These are phyloP conservation scores for Leucosticte australis DNA, from an alignment of 2,113 vertebrate genomes.

Conservation along the genomic window DNA sequence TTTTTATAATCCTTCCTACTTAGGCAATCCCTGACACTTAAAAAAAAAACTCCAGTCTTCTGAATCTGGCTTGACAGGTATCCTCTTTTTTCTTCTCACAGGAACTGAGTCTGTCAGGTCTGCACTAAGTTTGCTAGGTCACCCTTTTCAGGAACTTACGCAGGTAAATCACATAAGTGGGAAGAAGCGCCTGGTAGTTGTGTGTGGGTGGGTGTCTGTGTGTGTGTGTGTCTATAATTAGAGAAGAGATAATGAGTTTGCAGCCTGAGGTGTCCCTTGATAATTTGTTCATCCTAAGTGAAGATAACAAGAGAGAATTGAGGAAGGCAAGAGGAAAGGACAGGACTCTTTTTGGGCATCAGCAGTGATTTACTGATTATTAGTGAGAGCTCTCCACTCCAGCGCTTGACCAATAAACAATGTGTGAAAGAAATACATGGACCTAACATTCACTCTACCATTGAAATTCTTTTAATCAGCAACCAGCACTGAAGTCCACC, in stretches of 20 bases:
- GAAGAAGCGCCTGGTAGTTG: not conserved
- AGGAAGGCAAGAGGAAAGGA: not conserved
- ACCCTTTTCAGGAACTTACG: not conserved
- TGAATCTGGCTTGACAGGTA: not conserved
- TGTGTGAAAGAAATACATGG: not conserved
- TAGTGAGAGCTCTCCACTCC: not conserved
- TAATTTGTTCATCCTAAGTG: not conserved
- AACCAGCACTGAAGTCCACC: not conserved
- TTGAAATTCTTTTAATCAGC: not conserved
- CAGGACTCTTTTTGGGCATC: not conserved
- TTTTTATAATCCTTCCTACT: not conserved
- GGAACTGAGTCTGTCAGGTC: not conserved
- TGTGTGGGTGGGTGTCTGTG: not conserved
- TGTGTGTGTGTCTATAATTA: not conserved
- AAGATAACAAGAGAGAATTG: not conserved
- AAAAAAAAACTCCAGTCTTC: not conserved
- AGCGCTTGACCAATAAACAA: not conserved
- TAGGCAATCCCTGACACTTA: not conserved
- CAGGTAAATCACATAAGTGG: not conserved
- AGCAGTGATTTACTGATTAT: not conserved
- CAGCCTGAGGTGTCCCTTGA: not conserved
- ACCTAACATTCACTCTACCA: not conserved
- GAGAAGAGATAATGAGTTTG: constrained; percentile 8
- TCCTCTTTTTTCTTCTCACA: not conserved
- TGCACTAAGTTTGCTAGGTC: not conserved